Base-by-base conservation (phyloP, 2,888 invertebrate genomes). In the Yponomeuta sedellus region DNA sequence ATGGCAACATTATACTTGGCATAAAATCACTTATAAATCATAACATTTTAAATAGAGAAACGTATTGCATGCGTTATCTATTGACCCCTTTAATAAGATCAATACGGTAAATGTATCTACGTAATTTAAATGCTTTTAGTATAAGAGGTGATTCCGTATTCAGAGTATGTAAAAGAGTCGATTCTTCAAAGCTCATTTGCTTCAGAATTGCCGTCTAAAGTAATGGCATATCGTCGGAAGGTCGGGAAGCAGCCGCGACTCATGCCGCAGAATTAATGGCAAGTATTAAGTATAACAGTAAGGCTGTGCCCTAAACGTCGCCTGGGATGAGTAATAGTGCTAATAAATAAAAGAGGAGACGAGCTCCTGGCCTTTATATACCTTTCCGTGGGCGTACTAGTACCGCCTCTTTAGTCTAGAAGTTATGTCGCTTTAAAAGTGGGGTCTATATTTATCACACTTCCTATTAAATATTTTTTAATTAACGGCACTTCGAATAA, bases 251-350 rank as follows among this genome's bases (percentile, higher is more conserved):
- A 69, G 72, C 76, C 74, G 71, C 73, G 75, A 77, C 75, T 75
- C 78, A 75, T 81, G 77, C 76, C 74, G 73, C 69, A 74, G 78
- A 80, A 83, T 82, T 82, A 81, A 85, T 85, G 80, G 79, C 77
- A 74, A 78, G 75, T 77, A 80, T 82, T 81, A 83, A 81, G 75
- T 78, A 76, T 73, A 73, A 75, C 75, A 73, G 76, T 68, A 70
- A 75, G 73, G 74, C 73, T 70, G 71, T 70, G 73, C 72, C 70
- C 70, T 69, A 69, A 71, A 68, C 72, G 73, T 73, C 75, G 72
- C 72, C 69, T 68, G 70, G 73, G 78, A 77, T 78, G 77, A 79
- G 74, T 77, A 74, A 77, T 73, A 71, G 71, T 69, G 71, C 70
- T 71, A 74, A 75, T 75, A 74, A 70, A 72, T 69, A 69, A 70